These are phyloP conservation scores for Mirounga angustirostris DNA, from an alignment of 2,113 vertebrate genomes.

Conservation along the genomic window DNA sequence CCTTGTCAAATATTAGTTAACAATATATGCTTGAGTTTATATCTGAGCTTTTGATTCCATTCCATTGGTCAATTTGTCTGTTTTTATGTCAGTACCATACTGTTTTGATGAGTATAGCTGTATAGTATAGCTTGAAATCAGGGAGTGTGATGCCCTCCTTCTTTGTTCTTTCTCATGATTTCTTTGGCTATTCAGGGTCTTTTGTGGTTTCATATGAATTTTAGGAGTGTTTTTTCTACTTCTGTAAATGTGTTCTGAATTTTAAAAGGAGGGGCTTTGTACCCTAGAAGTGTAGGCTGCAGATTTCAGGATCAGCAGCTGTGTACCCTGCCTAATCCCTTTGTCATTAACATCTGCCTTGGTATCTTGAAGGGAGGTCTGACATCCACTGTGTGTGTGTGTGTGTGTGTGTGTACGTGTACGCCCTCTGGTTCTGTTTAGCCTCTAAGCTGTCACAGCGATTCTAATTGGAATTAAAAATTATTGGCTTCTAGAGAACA, in stretches of 20 bases:
- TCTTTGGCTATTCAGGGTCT: neutral
- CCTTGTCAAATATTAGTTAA: neutral
- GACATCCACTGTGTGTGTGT: neutral
- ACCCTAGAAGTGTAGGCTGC: neutral
- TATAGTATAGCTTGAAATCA: neutral
- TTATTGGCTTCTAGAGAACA: constrained; percentile 57
- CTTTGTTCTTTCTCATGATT: neutral
- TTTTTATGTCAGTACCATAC: neutral
- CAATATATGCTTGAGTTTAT: neutral
- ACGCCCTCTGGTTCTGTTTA: constrained; percentile 3
- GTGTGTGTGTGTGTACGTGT: neutral
- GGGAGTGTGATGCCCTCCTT: neutral
- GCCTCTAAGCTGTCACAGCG: constrained; percentile 9
- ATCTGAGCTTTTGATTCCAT: neutral
- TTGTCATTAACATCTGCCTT: neutral
- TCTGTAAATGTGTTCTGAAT: neutral
- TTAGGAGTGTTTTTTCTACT: neutral
- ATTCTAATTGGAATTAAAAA: constrained; percentile 66
- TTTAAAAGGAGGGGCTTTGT: neutral
- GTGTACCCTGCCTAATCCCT: neutral
- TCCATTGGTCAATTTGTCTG: neutral
- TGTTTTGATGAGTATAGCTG: neutral
- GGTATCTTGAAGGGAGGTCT: neutral
- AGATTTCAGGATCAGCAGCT: neutral
- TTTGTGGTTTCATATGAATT: neutral